Percentiles rank a stretch among this genome's conserved stretches.
phyloP scores from a whole-genome alignment of 1,140 invertebrate species.

The Saccostrea cuccullata region DNA sequence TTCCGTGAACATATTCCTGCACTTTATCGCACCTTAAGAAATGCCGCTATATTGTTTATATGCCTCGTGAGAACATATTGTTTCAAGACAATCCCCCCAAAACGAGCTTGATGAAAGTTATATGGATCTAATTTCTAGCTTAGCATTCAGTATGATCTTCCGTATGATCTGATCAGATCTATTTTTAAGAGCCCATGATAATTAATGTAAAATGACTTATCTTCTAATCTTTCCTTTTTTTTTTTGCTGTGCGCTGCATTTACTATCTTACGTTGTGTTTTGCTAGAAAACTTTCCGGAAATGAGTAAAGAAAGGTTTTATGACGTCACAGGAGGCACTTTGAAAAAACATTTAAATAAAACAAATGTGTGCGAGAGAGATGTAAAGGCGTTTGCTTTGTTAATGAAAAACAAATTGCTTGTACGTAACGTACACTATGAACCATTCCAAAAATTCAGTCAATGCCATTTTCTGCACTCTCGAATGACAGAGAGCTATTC shows the following conservation, averaged over 20 bases:
- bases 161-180: neutral
- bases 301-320: neutral
- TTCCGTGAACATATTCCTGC: neutral
- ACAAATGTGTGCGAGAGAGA: neutral
- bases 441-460: neutral
- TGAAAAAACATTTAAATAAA: neutral
- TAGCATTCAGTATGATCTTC: neutral
- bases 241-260: neutral
- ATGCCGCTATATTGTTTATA: slow-evolving; percentile 10
- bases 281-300: neutral
- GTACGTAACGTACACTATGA: neutral
- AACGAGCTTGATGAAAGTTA: slow-evolving; percentile 7
- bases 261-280: neutral
- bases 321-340: neutral
- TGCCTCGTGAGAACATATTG: slow-evolving; percentile 20
- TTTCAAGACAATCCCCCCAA: neutral
- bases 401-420: neutral
- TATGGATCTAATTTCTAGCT: slow-evolving; percentile 16
- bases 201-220: neutral
- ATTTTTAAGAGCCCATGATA: neutral
- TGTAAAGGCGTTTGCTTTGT: neutral
- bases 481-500: neutral
- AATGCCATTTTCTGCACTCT: neutral
- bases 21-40: slow-evolving; percentile 17
- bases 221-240: neutral